phyloP scores from a whole-genome alignment of 2,888 invertebrate genomes.

The Synanthedon myopaeformis region DNA sequence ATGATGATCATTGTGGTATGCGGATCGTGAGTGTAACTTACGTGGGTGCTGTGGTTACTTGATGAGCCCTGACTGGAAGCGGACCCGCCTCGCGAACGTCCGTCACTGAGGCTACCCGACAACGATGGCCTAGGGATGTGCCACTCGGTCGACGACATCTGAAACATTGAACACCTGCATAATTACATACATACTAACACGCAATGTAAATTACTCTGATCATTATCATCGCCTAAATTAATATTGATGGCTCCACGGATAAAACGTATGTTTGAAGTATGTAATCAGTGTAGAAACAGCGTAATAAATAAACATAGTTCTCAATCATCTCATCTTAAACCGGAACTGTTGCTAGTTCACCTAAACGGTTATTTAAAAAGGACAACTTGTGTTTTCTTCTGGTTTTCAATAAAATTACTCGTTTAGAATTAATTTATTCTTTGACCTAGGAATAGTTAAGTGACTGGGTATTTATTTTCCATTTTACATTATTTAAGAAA shows the following conservation, averaged over 20 bases:
- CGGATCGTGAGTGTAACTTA: conserved; percentile 40
- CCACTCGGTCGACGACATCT: conserved; percentile 71
- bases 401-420: neutral
- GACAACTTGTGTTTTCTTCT: conserved; percentile 12
- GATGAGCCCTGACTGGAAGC: conserved; percentile 73
- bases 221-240: neutral
- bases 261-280: neutral
- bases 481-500: too few relatives aligned
- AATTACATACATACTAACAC: neutral
- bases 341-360: conserved; percentile 21
- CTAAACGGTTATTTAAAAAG: conserved; percentile 28
- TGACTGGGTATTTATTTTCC: neutral
- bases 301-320: neutral
- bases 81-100: conserved; percentile 69
- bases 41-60: conserved; percentile 83
- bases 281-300: neutral
- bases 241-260: neutral
- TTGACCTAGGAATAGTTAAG: neutral
- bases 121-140: conserved; percentile 88
- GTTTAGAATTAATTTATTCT: neutral
- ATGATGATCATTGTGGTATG: conserved; percentile 1
- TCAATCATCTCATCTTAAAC: neutral
- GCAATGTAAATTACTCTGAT: neutral
- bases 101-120: conserved; percentile 56
- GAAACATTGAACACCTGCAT: conserved; percentile 16